Percentiles rank a stretch among this genome's conserved stretches.
Evolutionary conservation across 2,113 vertebrate species (phyloP).

Genomic region (Phocoena sinus): DNA sequence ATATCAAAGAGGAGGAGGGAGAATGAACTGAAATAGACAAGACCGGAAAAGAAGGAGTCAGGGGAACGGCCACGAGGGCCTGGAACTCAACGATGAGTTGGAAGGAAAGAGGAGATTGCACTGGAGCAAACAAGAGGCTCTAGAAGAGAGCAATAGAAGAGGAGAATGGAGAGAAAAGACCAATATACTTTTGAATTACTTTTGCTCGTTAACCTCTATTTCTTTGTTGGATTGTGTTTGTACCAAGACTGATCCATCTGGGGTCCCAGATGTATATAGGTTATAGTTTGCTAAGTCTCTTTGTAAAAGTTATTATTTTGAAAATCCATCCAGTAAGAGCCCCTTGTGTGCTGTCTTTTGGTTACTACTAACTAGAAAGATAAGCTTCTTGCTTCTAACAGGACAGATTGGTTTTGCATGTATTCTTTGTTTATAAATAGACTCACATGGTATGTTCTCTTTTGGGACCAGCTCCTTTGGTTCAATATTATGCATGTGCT

Average conservation of each 20-base stretch:
- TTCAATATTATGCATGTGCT: not conserved
- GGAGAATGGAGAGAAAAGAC: not conserved
- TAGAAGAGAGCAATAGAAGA: not conserved
- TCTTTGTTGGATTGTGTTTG: not conserved
- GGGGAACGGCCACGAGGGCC: fast-evolving
- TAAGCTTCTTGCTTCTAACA: not conserved
- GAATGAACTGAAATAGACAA: not conserved
- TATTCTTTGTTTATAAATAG: not conserved
- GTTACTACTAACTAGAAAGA: not conserved
- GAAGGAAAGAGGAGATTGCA: not conserved
- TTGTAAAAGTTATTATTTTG: not conserved
- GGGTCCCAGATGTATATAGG: not conserved
- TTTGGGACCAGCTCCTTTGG: not conserved
- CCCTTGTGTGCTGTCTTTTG: not conserved
- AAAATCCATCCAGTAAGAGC: not conserved
- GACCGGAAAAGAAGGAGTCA: not conserved
- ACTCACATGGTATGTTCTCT: not conserved
- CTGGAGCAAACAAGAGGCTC: not conserved
- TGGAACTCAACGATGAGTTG: not conserved
- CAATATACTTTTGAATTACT: not conserved
- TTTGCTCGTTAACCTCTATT: not conserved
- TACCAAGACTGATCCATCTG: not conserved
- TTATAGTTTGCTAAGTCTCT: not conserved
- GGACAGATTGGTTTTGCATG: not conserved
- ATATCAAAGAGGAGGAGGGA: not conserved